Evolutionary conservation across 2,888 invertebrate genomes (phyloP).

Genomic region (Cyclophora punctaria): DNA sequence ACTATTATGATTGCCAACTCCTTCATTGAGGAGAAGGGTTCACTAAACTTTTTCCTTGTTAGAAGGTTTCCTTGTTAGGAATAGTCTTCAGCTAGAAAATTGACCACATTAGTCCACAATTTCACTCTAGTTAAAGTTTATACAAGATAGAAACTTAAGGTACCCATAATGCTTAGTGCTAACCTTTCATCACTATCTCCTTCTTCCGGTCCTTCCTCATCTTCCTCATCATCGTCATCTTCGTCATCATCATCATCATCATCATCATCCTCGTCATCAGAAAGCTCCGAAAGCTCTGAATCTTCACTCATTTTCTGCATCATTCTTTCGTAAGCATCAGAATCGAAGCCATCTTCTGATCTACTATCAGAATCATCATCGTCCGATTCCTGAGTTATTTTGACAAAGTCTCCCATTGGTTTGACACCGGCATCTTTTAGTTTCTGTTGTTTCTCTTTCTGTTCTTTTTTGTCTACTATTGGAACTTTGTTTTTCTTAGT

Average conservation of each 20-base stretch:
- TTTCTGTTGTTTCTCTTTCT: conserved; percentile 37
- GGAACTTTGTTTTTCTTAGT: conserved; percentile 9
- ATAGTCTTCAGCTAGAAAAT: too few relatives aligned
- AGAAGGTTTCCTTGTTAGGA: too few relatives aligned
- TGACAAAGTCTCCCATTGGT: conserved; percentile 42
- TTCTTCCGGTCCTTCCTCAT: conserved; percentile 10
- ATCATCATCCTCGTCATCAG: conserved; percentile 20
- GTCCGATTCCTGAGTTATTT: conserved; percentile 30
- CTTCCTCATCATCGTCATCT: conserved; percentile 14
- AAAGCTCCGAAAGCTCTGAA: conserved; percentile 26
- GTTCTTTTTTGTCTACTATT: conserved; percentile 26
- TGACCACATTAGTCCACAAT: too few relatives aligned
- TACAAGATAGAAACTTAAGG: too few relatives aligned
- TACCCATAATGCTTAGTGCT: conserved; percentile 8
- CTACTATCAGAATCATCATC: conserved; percentile 36
- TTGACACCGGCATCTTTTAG: conserved; percentile 41
- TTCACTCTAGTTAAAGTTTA: too few relatives aligned
- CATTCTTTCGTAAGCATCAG: conserved; percentile 56
- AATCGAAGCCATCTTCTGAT: conserved; percentile 44
- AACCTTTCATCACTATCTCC: conserved; percentile 21
- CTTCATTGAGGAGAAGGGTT: too few relatives aligned
- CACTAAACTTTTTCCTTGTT: too few relatives aligned
- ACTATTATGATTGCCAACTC: too few relatives aligned
- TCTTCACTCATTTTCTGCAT: conserved; percentile 26
- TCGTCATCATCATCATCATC: conserved; percentile 10